Percentiles rank a stretch among this genome's conserved stretches.
phyloP scores from a whole-genome alignment of 1,140 invertebrate species.

The Pantala flavescens region DNA sequence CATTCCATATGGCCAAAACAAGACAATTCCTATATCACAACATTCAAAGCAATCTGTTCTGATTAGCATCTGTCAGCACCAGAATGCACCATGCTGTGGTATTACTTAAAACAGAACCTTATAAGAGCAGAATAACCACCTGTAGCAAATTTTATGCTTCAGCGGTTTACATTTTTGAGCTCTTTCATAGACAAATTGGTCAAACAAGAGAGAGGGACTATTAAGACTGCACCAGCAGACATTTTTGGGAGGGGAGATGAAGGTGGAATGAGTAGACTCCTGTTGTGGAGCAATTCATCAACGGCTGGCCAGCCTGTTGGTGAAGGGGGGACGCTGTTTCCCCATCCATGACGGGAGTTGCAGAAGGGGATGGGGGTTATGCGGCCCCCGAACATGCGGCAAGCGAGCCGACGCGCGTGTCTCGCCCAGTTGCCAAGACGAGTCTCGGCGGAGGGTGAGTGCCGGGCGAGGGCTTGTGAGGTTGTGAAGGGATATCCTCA shows the following conservation, averaged over 20 bases:
- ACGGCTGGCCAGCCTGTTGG: background rate
- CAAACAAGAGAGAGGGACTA: too few species aligned
- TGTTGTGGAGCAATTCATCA: background rate
- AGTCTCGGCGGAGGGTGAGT: background rate
- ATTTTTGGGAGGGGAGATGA: background rate
- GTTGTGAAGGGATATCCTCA: background rate
- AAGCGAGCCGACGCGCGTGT: background rate
- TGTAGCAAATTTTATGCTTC: too few species aligned
- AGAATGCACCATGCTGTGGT: slow-evolving; percentile 1
- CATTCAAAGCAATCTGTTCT: too few species aligned
- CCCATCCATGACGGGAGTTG: background rate
- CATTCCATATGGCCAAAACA: too few species aligned
- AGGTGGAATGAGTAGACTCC: background rate
- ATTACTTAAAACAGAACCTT: too few species aligned
- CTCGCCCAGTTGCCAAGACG: background rate
- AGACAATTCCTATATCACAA: too few species aligned
- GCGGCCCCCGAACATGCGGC: background rate
- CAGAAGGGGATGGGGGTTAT: background rate
- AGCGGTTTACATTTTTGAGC: too few species aligned
- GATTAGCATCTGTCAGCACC: background rate
- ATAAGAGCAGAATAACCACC: too few species aligned
- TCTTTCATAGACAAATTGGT: too few species aligned
- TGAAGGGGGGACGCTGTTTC: background rate
- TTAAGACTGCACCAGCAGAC: background rate
- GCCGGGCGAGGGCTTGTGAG: background rate